phyloP scores from a whole-genome alignment of 2,113 vertebrate genomes.

The Platichthys flesus region DNA sequence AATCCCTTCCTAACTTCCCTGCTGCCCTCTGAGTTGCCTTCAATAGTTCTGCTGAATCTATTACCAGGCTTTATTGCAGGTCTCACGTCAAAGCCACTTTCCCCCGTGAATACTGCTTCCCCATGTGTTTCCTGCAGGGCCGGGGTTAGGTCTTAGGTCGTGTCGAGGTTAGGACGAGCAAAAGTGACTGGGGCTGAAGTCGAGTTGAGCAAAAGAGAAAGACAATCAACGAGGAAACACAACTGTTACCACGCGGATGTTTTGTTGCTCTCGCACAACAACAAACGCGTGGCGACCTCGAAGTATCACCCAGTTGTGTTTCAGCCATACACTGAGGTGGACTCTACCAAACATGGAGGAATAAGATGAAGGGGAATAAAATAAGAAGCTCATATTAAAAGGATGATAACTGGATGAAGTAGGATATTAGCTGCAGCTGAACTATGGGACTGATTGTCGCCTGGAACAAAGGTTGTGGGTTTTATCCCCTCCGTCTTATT shows the following conservation, averaged over 20 bases:
- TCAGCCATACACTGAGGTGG: background rate
- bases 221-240: slow-evolving; percentile 2
- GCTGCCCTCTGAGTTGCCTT: slow-evolving; percentile 16
- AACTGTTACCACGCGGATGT: slow-evolving; percentile 4
- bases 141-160: background rate
- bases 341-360: background rate
- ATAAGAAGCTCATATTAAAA: background rate
- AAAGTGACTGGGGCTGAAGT: slow-evolving; percentile 18
- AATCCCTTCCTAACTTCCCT: background rate
- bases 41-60: slow-evolving; percentile 31
- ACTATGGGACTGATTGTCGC: background rate
- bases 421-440: background rate
- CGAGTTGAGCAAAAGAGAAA: background rate
- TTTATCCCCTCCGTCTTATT: background rate
- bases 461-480: background rate
- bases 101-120: slow-evolving; percentile 26
- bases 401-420: background rate
- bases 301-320: background rate
- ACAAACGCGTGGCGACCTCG: background rate
- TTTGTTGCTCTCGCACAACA: background rate
- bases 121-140: slow-evolving; percentile 28
- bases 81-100: slow-evolving; percentile 34
- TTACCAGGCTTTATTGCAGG: slow-evolving; percentile 32
- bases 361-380: background rate
- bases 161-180: slow-evolving; percentile 16